Conservation (phyloP, 1,140 invertebrate species). For the Babylonia areolata region DNA sequence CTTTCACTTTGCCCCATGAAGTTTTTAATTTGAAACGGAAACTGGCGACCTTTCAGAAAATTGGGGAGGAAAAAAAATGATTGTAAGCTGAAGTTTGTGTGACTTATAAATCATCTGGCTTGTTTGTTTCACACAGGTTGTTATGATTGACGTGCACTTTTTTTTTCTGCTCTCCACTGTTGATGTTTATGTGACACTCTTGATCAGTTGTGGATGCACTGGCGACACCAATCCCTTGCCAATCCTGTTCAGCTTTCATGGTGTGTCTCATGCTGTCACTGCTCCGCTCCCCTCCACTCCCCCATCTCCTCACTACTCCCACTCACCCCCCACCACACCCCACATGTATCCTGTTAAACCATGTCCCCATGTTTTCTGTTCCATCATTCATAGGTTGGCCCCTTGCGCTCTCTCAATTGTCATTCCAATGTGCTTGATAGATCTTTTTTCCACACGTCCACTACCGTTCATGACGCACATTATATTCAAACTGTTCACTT, state of each 20-base stretch:
- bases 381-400: background rate
- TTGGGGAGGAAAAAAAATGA: background rate
- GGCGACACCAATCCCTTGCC: background rate
- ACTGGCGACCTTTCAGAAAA: background rate
- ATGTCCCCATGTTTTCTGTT: background rate
- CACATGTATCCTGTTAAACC: background rate
- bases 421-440: constrained; percentile 3
- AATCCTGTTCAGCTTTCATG: background rate
- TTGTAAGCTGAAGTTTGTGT: background rate
- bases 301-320: background rate
- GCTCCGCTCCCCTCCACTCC: background rate
- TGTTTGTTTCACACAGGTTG: background rate
- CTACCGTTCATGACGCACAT: background rate
- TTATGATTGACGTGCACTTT: background rate
- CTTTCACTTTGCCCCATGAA: background rate
- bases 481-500: background rate
- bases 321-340: background rate
- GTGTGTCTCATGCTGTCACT: background rate
- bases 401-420: background rate
- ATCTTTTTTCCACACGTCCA: background rate
- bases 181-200: background rate
- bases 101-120: background rate
- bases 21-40: too few relatives aligned
- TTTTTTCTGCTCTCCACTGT: background rate
- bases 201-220: background rate